phyloP scores from a whole-genome alignment of 2,113 vertebrate species.

The Arothron firmamentum region DNA sequence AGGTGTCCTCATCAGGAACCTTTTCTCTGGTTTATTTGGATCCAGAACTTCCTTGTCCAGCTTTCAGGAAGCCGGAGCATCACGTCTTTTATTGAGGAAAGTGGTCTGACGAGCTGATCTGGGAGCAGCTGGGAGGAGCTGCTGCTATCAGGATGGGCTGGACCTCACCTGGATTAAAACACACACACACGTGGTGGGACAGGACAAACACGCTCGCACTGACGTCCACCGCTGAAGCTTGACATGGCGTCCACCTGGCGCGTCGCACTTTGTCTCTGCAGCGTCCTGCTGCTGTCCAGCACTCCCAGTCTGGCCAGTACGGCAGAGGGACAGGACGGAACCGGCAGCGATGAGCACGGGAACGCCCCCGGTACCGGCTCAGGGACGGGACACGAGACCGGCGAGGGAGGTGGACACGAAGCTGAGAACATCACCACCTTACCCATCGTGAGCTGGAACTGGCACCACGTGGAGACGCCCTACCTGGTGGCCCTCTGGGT shows the following conservation, averaged over 20 bases:
- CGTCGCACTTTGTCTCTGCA: conserved; percentile 29
- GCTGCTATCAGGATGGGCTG: conserved; percentile 50
- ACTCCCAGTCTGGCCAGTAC: background rate
- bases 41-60: background rate
- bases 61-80: background rate
- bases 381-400: background rate
- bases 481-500: conserved; percentile 76
- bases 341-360: background rate
- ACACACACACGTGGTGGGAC: conserved; percentile 5
- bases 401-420: background rate
- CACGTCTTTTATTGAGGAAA: conserved; percentile 33
- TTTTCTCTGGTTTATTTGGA: too few species aligned
- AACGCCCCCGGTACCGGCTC: background rate
- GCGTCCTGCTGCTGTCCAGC: conserved; percentile 29
- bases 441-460: conserved; percentile 76
- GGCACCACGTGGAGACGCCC: conserved; percentile 62
- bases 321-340: too few species aligned
- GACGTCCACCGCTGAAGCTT: background rate
- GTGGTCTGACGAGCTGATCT: conserved; percentile 48
- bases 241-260: conserved; percentile 37
- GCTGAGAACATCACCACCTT: conserved; percentile 50
- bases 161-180: conserved; percentile 50
- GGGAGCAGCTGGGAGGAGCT: conserved; percentile 51
- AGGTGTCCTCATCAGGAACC: too few species aligned
- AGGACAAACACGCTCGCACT: conserved; percentile 8